Evolutionary conservation across 2,888 invertebrate species (phyloP).

Genomic region (Dione vanillae): DNA sequence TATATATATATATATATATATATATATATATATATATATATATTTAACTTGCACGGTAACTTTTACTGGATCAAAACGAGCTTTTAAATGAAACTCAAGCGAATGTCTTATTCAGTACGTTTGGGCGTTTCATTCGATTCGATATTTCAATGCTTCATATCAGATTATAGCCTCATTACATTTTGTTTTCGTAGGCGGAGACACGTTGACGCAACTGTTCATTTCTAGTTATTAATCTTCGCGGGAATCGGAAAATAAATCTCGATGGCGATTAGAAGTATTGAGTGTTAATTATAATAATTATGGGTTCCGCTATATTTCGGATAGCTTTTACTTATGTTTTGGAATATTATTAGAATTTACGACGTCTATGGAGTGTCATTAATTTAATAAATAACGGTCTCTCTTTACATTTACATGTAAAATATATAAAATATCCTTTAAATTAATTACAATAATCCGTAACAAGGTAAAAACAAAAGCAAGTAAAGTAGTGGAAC

Average conservation of each 20-base stretch:
- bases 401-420: too few species aligned
- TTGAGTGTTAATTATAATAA: constrained; percentile 48
- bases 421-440: not conserved
- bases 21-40: not conserved
- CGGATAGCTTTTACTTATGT: constrained; percentile 25
- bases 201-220: constrained; percentile 59
- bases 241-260: constrained; percentile 51
- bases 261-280: constrained; percentile 47
- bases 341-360: not conserved
- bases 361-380: not conserved
- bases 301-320: constrained; percentile 35
- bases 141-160: constrained; percentile 65
- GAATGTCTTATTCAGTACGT: constrained; percentile 52
- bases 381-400: not conserved
- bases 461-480: too few species aligned
- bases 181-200: constrained; percentile 67
- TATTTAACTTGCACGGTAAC: constrained; percentile 3
- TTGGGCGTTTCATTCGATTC: constrained; percentile 65
- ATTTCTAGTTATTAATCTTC: constrained; percentile 53
- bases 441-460: too few species aligned
- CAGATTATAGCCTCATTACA: constrained; percentile 73
- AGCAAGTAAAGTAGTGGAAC: too few species aligned
- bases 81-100: constrained; percentile 22
- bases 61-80: constrained; percentile 31
- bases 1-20: not conserved